These are phyloP conservation scores for Dasysyrphus tricinctus DNA, from an alignment of 2,888 invertebrate genomes.

Conservation along the genomic window DNA sequence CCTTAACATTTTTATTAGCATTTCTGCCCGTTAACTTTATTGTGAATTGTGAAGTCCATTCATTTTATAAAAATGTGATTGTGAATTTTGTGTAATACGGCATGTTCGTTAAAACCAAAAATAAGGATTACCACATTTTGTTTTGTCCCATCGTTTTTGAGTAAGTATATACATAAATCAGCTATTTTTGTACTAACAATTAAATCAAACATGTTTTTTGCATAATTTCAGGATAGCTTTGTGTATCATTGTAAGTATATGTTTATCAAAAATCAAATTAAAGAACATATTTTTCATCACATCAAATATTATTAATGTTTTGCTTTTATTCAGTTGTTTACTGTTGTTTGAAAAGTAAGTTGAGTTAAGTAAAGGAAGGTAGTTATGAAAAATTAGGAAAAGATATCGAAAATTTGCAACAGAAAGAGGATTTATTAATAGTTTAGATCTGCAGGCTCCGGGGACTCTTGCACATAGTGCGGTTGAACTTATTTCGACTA, in stretches of 20 bases:
- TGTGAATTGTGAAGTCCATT: not conserved
- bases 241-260: not conserved
- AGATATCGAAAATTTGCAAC: too few species aligned
- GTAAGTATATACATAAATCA: not conserved
- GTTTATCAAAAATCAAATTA: not conserved
- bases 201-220: not conserved
- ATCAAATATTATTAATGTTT: not conserved
- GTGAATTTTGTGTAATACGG: not conserved
- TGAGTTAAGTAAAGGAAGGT: too few species aligned
- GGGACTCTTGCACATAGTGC: too few species aligned
- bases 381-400: too few species aligned
- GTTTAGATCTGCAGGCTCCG: too few species aligned
- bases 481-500: too few species aligned
- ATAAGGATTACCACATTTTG: not conserved
- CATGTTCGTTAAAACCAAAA: too few species aligned
- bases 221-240: not conserved
- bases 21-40: not conserved
- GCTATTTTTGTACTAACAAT: not conserved
- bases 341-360: too few species aligned
- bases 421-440: too few species aligned
- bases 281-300: not conserved
- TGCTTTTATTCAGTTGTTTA: not conserved
- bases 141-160: not conserved
- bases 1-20: too few species aligned
- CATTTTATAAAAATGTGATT: not conserved